Conservation (phyloP, 2,888 invertebrate species). For the Eupithecia vulgata region DNA sequence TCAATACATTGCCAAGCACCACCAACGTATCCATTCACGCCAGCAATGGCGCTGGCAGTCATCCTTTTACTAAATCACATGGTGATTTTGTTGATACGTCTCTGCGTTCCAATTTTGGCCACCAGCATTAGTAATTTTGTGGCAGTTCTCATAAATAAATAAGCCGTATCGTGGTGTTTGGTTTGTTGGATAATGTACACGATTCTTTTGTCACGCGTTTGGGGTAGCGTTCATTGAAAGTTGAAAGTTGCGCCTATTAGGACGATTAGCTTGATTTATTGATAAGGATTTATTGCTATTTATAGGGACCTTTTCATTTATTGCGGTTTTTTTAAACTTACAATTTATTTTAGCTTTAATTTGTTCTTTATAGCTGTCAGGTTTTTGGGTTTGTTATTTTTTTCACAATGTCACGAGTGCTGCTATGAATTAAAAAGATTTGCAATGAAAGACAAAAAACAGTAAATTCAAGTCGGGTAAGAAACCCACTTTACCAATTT, state of each 20-base stretch:
- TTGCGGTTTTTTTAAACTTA: conserved; percentile 15
- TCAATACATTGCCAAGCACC: conserved; percentile 58
- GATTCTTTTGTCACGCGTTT: conserved; percentile 67
- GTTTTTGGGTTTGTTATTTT: not conserved
- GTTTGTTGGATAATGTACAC: conserved; percentile 74
- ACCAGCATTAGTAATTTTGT: conserved; percentile 3
- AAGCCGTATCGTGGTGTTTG: conserved; percentile 77
- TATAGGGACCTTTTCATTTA: conserved; percentile 32
- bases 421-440: not conserved
- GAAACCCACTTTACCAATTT: not conserved
- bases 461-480: not conserved
- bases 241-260: conserved; percentile 54
- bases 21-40: not conserved
- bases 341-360: conserved; percentile 3
- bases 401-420: not conserved
- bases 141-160: conserved; percentile 80
- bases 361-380: not conserved
- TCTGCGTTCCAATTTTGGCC: not conserved
- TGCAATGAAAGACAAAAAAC: not conserved
- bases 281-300: conserved; percentile 41
- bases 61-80: not conserved
- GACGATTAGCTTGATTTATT: conserved; percentile 45
- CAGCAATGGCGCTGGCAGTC: not conserved
- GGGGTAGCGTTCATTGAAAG: conserved; percentile 52
- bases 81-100: not conserved